Conservation (phyloP, 1,140 invertebrate genomes). For the Magallana gigas region DNA sequence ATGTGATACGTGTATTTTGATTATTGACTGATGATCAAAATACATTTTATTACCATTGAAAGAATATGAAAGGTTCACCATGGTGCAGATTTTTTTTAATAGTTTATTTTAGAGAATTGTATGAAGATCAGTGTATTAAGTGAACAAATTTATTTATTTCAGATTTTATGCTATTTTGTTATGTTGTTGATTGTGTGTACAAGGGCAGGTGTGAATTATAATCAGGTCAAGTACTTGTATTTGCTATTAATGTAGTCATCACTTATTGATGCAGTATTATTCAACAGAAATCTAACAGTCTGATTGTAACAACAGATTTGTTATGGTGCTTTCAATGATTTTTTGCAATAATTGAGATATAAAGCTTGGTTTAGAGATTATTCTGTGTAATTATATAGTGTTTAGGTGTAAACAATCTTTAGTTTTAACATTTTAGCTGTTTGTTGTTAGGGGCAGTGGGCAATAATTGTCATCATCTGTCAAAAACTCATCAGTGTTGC, state of each 20-base stretch:
- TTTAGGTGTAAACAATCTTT: conserved; percentile 12
- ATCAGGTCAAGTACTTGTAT: background rate
- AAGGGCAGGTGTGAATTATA: conserved; percentile 6
- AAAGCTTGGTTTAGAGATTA: conserved; percentile 19
- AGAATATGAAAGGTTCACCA: background rate
- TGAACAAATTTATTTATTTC: conserved; percentile 35
- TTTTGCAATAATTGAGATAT: conserved; percentile 20
- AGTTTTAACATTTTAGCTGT: background rate
- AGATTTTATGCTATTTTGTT: conserved; percentile 37
- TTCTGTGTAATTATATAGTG: background rate
- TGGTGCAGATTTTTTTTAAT: conserved; percentile 20
- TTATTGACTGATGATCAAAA: background rate
- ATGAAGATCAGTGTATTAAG: background rate
- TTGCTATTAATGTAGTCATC: conserved; percentile 5
- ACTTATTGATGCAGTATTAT: conserved; percentile 32
- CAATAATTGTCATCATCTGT: conserved; percentile 36
- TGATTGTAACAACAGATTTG: conserved; percentile 19
- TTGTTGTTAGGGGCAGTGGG: conserved; percentile 34
- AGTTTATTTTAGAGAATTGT: background rate
- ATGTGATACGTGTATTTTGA: conserved; percentile 26
- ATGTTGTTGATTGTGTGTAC: conserved; percentile 14
- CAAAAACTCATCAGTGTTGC: conserved; percentile 7
- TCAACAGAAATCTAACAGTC: conserved; percentile 19
- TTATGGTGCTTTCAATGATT: conserved; percentile 30
- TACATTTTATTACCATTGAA: background rate